phyloP scores from a whole-genome alignment of 2,113 vertebrate genomes.

The Kobus ellipsiprymnus region DNA sequence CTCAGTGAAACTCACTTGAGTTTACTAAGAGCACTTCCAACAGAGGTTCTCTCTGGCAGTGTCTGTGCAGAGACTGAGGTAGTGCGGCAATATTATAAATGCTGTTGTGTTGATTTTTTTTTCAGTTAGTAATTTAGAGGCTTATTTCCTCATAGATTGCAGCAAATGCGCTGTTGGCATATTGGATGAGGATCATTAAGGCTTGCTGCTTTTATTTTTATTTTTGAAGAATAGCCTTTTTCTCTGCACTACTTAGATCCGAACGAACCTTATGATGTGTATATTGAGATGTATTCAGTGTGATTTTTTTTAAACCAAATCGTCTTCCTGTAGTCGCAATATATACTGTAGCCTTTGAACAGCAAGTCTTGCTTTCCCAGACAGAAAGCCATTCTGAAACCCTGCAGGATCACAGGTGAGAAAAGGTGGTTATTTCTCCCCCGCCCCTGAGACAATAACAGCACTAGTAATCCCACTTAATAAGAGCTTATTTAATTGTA shows the following conservation, averaged over 20 bases:
- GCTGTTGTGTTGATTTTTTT: conserved; percentile 84
- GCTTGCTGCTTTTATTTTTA: conserved; percentile 86
- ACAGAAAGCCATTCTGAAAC: conserved; percentile 83
- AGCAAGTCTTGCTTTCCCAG: conserved; percentile 86
- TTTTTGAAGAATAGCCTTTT: conserved; percentile 82
- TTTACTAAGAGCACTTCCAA: conserved; percentile 83
- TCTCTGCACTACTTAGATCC: conserved; percentile 91
- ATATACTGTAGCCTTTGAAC: conserved; percentile 88
- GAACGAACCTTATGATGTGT: conserved; percentile 91
- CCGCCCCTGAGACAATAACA: conserved; percentile 83
- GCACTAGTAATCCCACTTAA: conserved; percentile 74
- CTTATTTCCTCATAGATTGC: conserved; percentile 79
- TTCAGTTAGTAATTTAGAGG: conserved; percentile 76
- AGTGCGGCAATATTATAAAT: conserved; percentile 81
- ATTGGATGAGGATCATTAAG: conserved; percentile 85
- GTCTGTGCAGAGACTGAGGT: conserved; percentile 82
- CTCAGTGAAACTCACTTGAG: conserved; percentile 75
- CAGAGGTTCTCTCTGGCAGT: conserved; percentile 85
- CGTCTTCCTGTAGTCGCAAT: conserved; percentile 94
- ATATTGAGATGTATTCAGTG: conserved; percentile 92
- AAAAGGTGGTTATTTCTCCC: conserved; percentile 75
- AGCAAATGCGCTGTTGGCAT: conserved; percentile 83
- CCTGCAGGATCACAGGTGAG: conserved; percentile 75
- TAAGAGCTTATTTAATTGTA: conserved; percentile 78
- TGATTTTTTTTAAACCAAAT: conserved; percentile 88